Conservation (phyloP, 2,888 invertebrate species). For the Chloromyia formosa region DNA sequence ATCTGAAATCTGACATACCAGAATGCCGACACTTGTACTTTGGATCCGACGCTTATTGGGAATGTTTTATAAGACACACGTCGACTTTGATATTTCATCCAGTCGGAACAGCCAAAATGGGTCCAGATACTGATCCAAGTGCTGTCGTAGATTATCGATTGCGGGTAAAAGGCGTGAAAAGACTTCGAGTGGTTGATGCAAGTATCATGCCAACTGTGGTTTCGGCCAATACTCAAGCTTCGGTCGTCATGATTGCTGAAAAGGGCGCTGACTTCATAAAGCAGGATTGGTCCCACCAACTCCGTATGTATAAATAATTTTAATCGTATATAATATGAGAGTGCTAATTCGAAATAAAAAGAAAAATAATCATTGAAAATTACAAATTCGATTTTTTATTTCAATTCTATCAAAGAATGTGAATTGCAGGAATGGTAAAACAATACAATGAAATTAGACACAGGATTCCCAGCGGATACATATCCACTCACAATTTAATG, state of each 20-base stretch:
- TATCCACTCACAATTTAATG: no score
- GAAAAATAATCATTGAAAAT: no score
- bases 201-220: constrained; percentile 73
- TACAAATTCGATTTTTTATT: no score
- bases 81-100: constrained; percentile 82
- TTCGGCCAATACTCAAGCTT: constrained; percentile 71
- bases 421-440: no score
- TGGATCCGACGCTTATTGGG: constrained; percentile 80
- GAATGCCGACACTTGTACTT: neutral
- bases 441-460: no score
- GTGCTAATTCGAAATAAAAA: no score
- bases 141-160: constrained; percentile 69
- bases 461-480: no score
- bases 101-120: constrained; percentile 73
- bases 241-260: constrained; percentile 73
- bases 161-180: constrained; percentile 66
- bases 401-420: no score
- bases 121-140: constrained; percentile 63
- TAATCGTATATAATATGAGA: no score
- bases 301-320: no score
- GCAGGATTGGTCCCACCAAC: constrained; percentile 63
- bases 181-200: constrained; percentile 71
- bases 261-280: constrained; percentile 73
- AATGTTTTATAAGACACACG: constrained; percentile 81
- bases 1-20: neutral